Evolutionary conservation across 2,113 vertebrate species (phyloP), one percentile per base, ranked within the genome.

Genomic region (Ptyas mucosa): DNA sequence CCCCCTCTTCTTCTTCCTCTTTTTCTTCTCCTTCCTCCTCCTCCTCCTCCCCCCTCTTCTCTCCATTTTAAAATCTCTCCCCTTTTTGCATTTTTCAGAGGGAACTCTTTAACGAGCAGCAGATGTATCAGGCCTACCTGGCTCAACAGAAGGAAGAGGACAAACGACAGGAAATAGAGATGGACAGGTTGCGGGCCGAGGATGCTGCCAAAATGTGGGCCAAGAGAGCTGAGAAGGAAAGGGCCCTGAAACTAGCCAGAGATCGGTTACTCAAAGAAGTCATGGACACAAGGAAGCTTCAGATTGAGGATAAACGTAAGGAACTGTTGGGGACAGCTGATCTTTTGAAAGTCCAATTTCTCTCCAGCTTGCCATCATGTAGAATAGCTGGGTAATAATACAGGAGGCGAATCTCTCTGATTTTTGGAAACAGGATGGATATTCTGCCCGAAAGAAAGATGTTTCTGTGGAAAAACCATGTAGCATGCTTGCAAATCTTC

Each of bases 271-370:
- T 98, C 97, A 95, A 96, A 88, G 98, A 99, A 0, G 98, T 99
- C 26, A 90, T 98, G 97, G 97, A 97, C 15, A 97, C 98, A 0
- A 97, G 98, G 0, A 96, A 94, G 8, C 89, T 97, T 91, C 99
- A 99, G 97, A 92, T 99, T 58, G 97, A 98, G 93, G 98, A 98
- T 94, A 99, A 98, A 94, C 1, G 99, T 99, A 97, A 98, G 98
- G 88, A 91, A 8, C 5, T 87, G n/a, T 24, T 61, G 18, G 26
- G 54, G n/a, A 64, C 1, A 2, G 2, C n/a, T 26, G 18, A 1
- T 54, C 46, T 15, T 14, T 12, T 15, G 3, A 6, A 58, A 24
- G 6, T n/a, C 86, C 55, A 61, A 2, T 34, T 21, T 52, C 23
- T 10, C 2, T 64, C 49, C 61, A 14, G 34, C n/a, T 24, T 85